Evolutionary conservation across 2,113 vertebrate genomes (phyloP).

Genomic region (Chaenogobius annularis): DNA sequence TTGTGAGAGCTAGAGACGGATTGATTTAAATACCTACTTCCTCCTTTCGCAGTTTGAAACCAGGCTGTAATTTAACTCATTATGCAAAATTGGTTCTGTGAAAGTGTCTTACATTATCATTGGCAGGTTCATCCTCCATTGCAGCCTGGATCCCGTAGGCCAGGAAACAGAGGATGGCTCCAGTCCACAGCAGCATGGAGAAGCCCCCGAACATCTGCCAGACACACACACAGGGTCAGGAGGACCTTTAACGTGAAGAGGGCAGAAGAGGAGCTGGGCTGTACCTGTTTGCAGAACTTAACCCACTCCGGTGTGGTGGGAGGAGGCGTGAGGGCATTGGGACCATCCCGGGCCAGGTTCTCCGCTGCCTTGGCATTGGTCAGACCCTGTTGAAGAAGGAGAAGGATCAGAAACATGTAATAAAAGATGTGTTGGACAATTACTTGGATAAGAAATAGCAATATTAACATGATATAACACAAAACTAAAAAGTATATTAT

Average conservation of each 20-base stretch:
- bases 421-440: too few relatives aligned
- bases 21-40: too few relatives aligned
- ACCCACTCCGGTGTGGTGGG: slow-evolving; percentile 97
- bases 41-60: too few relatives aligned
- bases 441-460: too few relatives aligned
- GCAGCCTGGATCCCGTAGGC: slow-evolving; percentile 87
- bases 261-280: not conserved
- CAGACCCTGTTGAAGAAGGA: slow-evolving; percentile 62
- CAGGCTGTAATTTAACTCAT: too few relatives aligned
- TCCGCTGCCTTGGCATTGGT: slow-evolving; percentile 83
- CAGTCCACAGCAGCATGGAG: slow-evolving; percentile 95
- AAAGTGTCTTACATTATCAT: slow-evolving; percentile 87
- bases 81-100: not conserved
- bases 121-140: slow-evolving; percentile 83
- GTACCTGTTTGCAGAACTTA: slow-evolving; percentile 89
- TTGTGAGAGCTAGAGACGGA: too few relatives aligned
- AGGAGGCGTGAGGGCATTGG: slow-evolving; percentile 92
- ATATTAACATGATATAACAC: too few relatives aligned
- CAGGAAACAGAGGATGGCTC: slow-evolving; percentile 93
- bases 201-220: slow-evolving; percentile 76
- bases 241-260: not conserved
- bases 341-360: slow-evolving; percentile 91
- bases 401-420: not conserved
- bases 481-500: too few relatives aligned
- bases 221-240: not conserved